Conservation (phyloP, 1,140 invertebrate species). For the Luehdorfia chinensis region DNA sequence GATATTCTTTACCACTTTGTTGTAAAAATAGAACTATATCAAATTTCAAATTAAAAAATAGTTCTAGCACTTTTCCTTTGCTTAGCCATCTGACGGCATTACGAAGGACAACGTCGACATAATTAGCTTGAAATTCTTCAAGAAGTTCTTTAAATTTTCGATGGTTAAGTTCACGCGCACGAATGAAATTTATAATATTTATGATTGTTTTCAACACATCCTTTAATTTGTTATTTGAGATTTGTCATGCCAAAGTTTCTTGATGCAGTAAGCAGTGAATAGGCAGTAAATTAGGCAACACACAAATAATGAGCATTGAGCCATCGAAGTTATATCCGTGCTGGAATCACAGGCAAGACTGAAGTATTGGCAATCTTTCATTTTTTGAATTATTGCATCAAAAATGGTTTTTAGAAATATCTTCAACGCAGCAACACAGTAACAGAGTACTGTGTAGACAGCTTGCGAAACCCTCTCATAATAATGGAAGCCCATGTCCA, state of each 20-base stretch:
- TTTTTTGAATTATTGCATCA: slow-evolving; percentile 1
- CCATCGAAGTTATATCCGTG: background rate
- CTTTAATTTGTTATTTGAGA: background rate
- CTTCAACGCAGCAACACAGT: slow-evolving; percentile 23
- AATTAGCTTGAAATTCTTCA: background rate
- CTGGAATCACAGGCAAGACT: slow-evolving; percentile 19
- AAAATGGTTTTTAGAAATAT: slow-evolving; percentile 25
- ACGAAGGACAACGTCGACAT: background rate
- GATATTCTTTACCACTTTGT: background rate
- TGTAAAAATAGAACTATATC: background rate
- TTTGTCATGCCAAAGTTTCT: background rate
- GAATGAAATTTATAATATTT: background rate
- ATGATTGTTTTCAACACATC: background rate
- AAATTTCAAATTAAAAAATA: background rate
- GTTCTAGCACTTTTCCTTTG: background rate
- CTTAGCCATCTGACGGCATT: background rate
- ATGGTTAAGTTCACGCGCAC: background rate
- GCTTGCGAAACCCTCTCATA: no score
- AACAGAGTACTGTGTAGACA: no score
- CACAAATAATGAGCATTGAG: slow-evolving; percentile 5
- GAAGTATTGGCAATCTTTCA: slow-evolving; percentile 29
- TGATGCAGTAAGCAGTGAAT: background rate
- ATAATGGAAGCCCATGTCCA: no score
- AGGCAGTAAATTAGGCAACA: no score
- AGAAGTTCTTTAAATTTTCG: no score